phyloP scores from a whole-genome alignment of 2,797 vertebrate species.

The Tympanoctomys barrerae region DNA sequence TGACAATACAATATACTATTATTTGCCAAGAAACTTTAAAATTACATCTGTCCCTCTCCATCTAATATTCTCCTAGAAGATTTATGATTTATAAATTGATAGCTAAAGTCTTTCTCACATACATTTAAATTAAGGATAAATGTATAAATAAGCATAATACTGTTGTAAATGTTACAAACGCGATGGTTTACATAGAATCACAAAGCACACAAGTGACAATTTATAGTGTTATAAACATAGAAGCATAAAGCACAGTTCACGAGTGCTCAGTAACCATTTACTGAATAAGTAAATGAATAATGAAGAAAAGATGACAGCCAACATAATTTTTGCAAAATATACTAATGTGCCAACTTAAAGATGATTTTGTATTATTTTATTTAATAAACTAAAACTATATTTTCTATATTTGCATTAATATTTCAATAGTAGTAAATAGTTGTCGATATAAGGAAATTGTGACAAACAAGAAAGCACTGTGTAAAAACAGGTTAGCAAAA shows the following conservation, averaged over 20 bases:
- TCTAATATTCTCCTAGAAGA: background rate
- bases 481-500: constrained; percentile 54
- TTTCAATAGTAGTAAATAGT: constrained; percentile 9
- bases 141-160: background rate
- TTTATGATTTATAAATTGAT: constrained; percentile 22
- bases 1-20: background rate
- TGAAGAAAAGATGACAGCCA: constrained; percentile 37
- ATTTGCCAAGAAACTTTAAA: constrained; percentile 59
- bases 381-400: background rate
- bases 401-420: constrained; percentile 49
- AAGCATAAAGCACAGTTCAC: background rate
- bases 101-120: background rate
- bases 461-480: constrained; percentile 40
- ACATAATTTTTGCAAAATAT: constrained; percentile 50
- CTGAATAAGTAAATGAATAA: constrained; percentile 40
- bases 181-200: constrained; percentile 46
- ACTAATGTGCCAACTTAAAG: constrained; percentile 13
- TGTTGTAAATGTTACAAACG: constrained; percentile 49
- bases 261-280: background rate
- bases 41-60: background rate
- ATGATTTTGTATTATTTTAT: constrained; percentile 46
- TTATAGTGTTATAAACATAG: background rate
- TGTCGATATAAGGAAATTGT: constrained; percentile 27
- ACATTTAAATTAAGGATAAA: constrained; percentile 27
- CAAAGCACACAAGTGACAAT: constrained; percentile 39